Base-by-base conservation (phyloP, 2,888 invertebrate genomes). In the Esperia sulphurella region DNA sequence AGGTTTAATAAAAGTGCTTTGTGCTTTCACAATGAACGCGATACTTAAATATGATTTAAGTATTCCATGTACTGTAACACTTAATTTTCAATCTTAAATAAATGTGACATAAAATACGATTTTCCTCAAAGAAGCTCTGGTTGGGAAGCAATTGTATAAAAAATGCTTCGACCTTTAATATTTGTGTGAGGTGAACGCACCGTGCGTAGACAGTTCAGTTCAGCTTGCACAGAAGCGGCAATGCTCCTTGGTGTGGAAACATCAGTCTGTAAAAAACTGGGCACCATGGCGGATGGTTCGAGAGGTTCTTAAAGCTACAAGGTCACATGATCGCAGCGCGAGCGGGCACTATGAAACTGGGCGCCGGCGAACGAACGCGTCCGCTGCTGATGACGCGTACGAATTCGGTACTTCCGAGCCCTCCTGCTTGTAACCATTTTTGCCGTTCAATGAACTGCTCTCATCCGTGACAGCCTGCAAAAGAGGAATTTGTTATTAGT, bases 391-490 rank as follows among this genome's bases (percentile, higher is more conserved):
- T 7, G 88, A 79, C 31, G 88, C 85, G 73, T 89, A 88, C 44
- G 88, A 82, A 59, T 70, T 83, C 12, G 88, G 87, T 45, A 87
- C 79, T 8, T 74, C 71, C 1, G 88, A 81, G 14, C 83, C 91
- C 49, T 76, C 79, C 42, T 83, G 82, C 61, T 84, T 87, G 79
- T 90, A 89, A 9, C 89, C 88, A 61, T 79, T 79, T 68, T 79
- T 82, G 54, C 81, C 81, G 58, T 60, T 79, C 52, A 80, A 57
- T 38, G 79, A 61, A 51, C 71, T 76, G 58, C 67, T 71, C 14
- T 84, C 86, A 33, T 83, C 93, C 73, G 94, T 72, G n/a, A 95
- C 91, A 55, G 94, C 92, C 94, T 94, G 90, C 7, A 44, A 37
- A 44, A 37, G 21, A 4, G 21, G n/a, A 39, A 39, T 8, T 8